phyloP scores from a whole-genome alignment of 2,113 vertebrate species.

The Meles meles region DNA sequence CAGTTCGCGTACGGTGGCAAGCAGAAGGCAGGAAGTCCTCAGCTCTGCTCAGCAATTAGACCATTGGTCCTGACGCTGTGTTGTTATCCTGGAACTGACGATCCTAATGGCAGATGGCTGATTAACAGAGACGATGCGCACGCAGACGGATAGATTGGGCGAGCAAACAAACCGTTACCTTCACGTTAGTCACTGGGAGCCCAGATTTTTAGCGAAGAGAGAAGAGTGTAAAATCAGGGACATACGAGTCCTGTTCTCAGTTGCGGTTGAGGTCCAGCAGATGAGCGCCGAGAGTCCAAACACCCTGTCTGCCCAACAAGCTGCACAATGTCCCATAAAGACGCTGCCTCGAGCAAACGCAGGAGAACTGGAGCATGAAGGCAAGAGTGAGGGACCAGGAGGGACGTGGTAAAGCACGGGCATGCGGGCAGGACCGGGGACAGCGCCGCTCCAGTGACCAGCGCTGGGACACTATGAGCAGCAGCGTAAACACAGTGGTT shows the following conservation, averaged over 20 bases:
- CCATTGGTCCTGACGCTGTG: fast-evolving
- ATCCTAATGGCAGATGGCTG: fast-evolving
- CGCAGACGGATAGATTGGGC: fast-evolving
- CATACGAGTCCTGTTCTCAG: not conserved
- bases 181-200: not conserved
- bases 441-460: fast-evolving
- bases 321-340: fast-evolving
- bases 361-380: fast-evolving
- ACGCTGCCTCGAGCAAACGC: fast-evolving
- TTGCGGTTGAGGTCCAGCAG: not conserved
- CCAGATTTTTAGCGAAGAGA: not conserved
- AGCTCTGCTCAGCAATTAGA: not conserved
- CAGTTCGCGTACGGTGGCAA: fast-evolving
- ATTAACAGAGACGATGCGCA: fast-evolving
- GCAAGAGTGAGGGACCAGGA: not conserved
- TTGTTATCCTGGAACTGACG: fast-evolving
- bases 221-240: not conserved
- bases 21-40: not conserved
- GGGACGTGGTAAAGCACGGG: not conserved
- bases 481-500: fast-evolving
- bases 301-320: fast-evolving
- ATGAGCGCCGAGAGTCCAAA: not conserved
- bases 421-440: not conserved
- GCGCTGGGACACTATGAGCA: fast-evolving
- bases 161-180: not conserved